These are phyloP conservation scores for Aplodontia rufa DNA, from an alignment of 2,113 vertebrate species.

Conservation along the genomic window DNA sequence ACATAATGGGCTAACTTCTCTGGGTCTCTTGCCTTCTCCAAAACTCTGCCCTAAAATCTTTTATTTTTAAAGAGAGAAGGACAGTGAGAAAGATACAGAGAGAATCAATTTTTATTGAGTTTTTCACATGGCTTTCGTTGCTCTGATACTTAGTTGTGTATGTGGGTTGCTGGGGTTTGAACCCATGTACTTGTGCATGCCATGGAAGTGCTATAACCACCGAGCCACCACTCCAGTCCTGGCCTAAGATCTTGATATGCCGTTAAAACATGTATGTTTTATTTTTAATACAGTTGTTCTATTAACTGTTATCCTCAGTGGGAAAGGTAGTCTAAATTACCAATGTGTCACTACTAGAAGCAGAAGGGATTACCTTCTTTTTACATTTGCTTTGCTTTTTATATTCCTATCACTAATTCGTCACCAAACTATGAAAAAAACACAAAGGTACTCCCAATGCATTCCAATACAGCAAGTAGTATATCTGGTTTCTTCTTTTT, in stretches of 20 bases:
- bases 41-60: background rate
- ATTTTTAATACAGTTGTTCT: conserved; percentile 54
- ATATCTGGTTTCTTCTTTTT: background rate
- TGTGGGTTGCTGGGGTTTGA: too few relatives aligned
- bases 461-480: background rate
- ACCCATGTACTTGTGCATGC: too few relatives aligned
- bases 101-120: too few relatives aligned
- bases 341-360: background rate
- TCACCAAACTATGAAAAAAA: background rate
- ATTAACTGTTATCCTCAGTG: conserved; percentile 35
- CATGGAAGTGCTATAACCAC: too few relatives aligned
- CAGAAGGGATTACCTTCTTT: background rate
- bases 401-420: background rate
- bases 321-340: background rate
- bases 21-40: background rate
- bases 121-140: too few relatives aligned
- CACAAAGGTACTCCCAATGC: background rate
- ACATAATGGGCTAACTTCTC: background rate
- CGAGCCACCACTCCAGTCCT: too few relatives aligned
- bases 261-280: background rate
- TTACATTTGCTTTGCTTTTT: background rate
- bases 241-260: too few relatives aligned
- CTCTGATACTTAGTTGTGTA: too few relatives aligned
- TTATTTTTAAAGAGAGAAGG: too few relatives aligned
- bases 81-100: too few relatives aligned